Percentiles rank a stretch among this genome's conserved stretches.
Evolutionary conservation across 1,140 invertebrate genomes (phyloP).

Genomic region (Magallana ariakensis): DNA sequence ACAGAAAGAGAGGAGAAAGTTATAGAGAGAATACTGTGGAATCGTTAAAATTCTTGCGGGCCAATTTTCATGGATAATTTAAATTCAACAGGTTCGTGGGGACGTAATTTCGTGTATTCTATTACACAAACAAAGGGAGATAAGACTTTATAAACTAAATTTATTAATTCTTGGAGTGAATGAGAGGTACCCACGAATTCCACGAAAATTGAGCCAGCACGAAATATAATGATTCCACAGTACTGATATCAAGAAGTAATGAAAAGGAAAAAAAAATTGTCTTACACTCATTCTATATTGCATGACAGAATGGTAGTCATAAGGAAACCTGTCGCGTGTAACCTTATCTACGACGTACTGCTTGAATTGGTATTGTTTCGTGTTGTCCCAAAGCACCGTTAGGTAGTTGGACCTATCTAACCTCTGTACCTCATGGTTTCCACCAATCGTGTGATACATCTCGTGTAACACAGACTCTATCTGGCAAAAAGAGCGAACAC

Average conservation of each 20-base stretch:
- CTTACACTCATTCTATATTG: conserved; percentile 1
- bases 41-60: too few species aligned
- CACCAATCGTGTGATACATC: neutral
- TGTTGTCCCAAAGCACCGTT: neutral
- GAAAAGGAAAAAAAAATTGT: neutral
- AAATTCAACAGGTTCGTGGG: too few species aligned
- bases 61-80: too few species aligned
- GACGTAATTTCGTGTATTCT: too few species aligned
- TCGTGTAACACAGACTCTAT: neutral
- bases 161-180: too few species aligned
- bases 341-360: neutral
- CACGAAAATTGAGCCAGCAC: too few species aligned
- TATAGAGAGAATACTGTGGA: too few species aligned
- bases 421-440: neutral
- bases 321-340: neutral
- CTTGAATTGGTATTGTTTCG: neutral
- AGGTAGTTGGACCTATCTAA: neutral
- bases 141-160: too few species aligned
- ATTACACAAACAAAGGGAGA: too few species aligned
- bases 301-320: neutral
- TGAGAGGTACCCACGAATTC: too few species aligned
- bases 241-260: too few species aligned
- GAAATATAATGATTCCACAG: too few species aligned
- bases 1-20: neutral
- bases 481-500: neutral